phyloP scores from a whole-genome alignment of 2,797 vertebrate genomes.

The Mormyrops boulengeri region DNA sequence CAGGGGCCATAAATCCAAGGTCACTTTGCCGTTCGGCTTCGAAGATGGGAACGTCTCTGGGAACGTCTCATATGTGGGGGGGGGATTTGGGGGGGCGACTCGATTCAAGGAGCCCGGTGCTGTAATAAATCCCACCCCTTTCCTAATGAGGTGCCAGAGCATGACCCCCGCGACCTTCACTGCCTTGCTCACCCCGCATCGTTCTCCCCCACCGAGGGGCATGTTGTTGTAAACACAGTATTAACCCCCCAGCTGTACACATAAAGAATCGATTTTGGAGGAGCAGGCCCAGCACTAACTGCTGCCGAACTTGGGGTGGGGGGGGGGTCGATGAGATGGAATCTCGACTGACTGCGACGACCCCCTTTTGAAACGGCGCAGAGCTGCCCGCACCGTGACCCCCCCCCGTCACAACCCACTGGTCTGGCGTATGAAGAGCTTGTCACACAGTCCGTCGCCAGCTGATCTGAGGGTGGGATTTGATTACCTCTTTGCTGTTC shows the following conservation, averaged over 20 bases:
- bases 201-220: conserved; percentile 41
- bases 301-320: conserved; percentile 33
- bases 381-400: conserved; percentile 30
- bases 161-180: neutral
- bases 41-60: conserved; percentile 6
- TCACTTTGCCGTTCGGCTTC: conserved; percentile 44
- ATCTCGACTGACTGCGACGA: neutral
- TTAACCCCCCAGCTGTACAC: conserved; percentile 42
- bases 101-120: neutral
- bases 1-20: conserved; percentile 42
- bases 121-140: conserved; percentile 24
- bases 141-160: conserved; percentile 28
- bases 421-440: conserved; percentile 8
- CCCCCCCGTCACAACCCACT: conserved; percentile 17
- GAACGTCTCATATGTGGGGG: neutral
- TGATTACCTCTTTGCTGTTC: conserved; percentile 33
- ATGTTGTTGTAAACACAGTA: conserved; percentile 52
- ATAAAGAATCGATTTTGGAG: conserved; percentile 51
- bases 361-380: neutral
- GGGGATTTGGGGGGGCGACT: neutral
- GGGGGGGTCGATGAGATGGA: conserved; percentile 22
- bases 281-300: conserved; percentile 35
- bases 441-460: conserved; percentile 29
- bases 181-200: conserved; percentile 21
- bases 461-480: conserved; percentile 29